Base-by-base conservation (phyloP, 2,888 invertebrate species). In the Isotomurus palustris region DNA sequence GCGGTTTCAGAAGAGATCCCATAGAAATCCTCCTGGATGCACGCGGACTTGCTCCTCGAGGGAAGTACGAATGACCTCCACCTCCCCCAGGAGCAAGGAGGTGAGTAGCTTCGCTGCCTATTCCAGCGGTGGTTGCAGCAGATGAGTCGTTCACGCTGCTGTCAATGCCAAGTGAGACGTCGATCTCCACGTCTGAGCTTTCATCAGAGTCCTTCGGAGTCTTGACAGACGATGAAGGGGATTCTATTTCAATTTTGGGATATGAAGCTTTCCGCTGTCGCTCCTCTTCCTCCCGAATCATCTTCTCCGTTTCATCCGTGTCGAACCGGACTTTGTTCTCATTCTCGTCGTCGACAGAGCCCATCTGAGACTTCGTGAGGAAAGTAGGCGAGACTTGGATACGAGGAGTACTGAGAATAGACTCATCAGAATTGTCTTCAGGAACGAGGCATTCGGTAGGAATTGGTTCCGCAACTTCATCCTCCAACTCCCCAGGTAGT, bases 1-100 rank as follows among this genome's bases (percentile, higher is more conserved):
- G 62, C 3, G 84, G 83, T 74, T 88, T 91, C 72, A 91, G 83
- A 66, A 91, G 84, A 72, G 91, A 91, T 59, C 92, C 91, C 75
- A 91, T 91, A 66, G 92, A 92, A 73, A 94, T 92, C 68, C 93
- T 80, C 63, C 93, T 82, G 6, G 91, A 89, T 10, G 91, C 90
- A 54, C 90, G 69, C 12, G 74, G 74, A 53, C 72, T 73, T 8
- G 64, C 65, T 24, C 68, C 68, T 38, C 70, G 47, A 17, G 63
- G 61, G 27, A 36, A 50, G 19, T 32, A 35, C 35, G 22, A 49
- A 6, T 19, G 35, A 10, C 17, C 49, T 27, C 17, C 32, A 10
- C 17, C 49, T 27, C 17, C 32, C 21, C 43, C 43, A 14, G 43
- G 43, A 5, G 24, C 43, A 14, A 43, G 21, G 4, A 43, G 19